Evolutionary conservation across 2,888 invertebrate species (phyloP), one percentile per base, ranked within the genome.

Genomic region (Chloroclysta siterata): DNA sequence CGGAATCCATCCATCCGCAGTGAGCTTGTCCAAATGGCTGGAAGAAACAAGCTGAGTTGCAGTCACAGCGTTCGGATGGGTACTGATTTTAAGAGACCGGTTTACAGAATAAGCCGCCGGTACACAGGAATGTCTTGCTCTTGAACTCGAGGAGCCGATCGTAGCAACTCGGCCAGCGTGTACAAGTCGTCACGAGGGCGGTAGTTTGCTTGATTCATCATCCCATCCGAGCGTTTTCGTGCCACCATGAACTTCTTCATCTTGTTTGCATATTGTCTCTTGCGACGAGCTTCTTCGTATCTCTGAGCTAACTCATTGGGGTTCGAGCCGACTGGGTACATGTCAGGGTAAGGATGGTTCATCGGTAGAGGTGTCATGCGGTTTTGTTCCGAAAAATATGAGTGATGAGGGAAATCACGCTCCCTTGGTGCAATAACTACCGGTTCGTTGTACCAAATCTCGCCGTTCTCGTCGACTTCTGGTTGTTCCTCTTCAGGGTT

Each of bases 161-260:
- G 90, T 60, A 95, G 84, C 51, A 95, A 85, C 74, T 94, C 94
- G 7, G 94, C 94, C 54, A 95, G 84, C 0, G 94, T 94, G 81
- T 94, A 94, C 52, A 94, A 90, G 73, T 94, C 94, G 68, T 94
- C 94, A 47, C 93, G 91, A 67, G 93, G 90, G 63, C 92, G 77
- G 75, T 91, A 92, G 74, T 79, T 86, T 66, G 89, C 90, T 75
- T 91, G 91, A 71, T 86, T 90, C 76, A 85, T 79, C 82, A 87
- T 82, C 41, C 82, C 77, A 17, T 91, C 92, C 0, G 93, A 89
- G 6, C 91, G 90, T 80, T 94, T 95, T 75, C 94, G 91, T 22
- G 95, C 93, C 0, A 95, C 94, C 94, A 95, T 94, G 78, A 94
- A 95, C 44, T 95, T 89, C 81, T 95, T 95, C 81, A 92, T 81